A percentile compares a stretch with the other conserved stretches of the same genome.
Conservation (phyloP, 2,888 invertebrate genomes). For the Diadegma fenestrale region DNA sequence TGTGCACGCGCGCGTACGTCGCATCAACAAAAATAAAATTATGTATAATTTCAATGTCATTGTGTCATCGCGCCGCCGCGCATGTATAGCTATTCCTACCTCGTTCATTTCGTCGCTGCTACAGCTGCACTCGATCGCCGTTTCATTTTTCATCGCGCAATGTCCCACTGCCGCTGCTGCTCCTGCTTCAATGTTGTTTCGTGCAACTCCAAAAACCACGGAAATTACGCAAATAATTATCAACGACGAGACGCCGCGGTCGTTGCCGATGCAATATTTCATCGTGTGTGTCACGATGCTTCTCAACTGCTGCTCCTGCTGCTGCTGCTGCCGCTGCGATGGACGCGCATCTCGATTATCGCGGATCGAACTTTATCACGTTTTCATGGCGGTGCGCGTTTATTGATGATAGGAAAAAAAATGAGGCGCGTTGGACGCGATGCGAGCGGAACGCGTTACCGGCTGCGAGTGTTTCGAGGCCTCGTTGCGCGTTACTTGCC, state of each 20-base stretch:
- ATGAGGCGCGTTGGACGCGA: no score
- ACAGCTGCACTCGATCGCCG: slow-evolving; percentile 72
- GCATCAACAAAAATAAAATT: background rate
- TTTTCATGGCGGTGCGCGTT: background rate
- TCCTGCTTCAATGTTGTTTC: slow-evolving; percentile 53
- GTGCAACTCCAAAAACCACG: slow-evolving; percentile 19
- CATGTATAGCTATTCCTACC: slow-evolving; percentile 62
- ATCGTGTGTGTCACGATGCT: slow-evolving; percentile 28
- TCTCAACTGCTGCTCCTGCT: background rate
- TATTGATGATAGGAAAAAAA: no score
- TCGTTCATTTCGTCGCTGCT: slow-evolving; percentile 73
- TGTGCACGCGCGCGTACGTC: background rate
- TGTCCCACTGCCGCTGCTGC: slow-evolving; percentile 54
- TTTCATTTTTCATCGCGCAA: slow-evolving; percentile 70
- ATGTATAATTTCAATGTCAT: no score
- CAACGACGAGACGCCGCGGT: slow-evolving; percentile 2
- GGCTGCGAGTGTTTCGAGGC: slow-evolving; percentile 55
- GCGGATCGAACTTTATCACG: no score
- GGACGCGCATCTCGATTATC: no score
- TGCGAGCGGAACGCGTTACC: slow-evolving; percentile 47
- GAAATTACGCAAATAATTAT: slow-evolving; percentile 31
- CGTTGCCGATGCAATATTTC: slow-evolving; percentile 44
- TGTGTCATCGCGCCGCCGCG: no score
- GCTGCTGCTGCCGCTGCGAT: background rate
- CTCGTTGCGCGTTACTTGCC: slow-evolving; percentile 18